Conservation (phyloP, 2,888 invertebrate genomes). For the Mallateleia sp. region DNA sequence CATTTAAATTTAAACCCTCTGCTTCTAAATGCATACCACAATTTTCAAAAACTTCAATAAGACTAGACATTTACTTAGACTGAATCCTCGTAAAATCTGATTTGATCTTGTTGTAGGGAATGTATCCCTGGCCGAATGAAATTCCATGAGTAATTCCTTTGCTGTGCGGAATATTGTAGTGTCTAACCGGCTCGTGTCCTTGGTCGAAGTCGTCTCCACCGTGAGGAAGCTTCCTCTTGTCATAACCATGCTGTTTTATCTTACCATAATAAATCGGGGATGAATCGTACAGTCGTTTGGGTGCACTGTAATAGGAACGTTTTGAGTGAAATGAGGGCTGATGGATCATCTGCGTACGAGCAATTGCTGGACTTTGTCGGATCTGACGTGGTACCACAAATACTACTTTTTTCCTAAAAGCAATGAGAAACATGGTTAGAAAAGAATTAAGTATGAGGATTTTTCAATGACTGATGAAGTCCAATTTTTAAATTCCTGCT, state of each 20-base stretch:
- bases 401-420: conserved; percentile 84
- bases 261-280: conserved; percentile 59
- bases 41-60: no score
- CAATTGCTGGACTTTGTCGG: conserved; percentile 80
- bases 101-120: conserved; percentile 85
- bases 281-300: conserved; percentile 60
- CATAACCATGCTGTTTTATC: conserved; percentile 48
- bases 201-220: conserved; percentile 86
- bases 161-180: conserved; percentile 85
- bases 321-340: conserved; percentile 57
- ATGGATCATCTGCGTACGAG: conserved; percentile 73
- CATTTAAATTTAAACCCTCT: no score
- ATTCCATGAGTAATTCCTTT: conserved; percentile 83
- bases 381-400: conserved; percentile 84
- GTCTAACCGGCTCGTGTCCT: conserved; percentile 82
- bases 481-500: no score
- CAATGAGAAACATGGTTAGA: no score
- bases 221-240: conserved; percentile 75
- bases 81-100: conserved; percentile 72
- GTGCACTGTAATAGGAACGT: conserved; percentile 45
- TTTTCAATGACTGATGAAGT: no score
- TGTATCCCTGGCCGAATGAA: conserved; percentile 85
- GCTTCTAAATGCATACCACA: no score
- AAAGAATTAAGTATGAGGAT: no score
- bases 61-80: conserved; percentile 72